phyloP scores from a whole-genome alignment of 2,888 invertebrate genomes.

The Rhyacophila evoluta region DNA sequence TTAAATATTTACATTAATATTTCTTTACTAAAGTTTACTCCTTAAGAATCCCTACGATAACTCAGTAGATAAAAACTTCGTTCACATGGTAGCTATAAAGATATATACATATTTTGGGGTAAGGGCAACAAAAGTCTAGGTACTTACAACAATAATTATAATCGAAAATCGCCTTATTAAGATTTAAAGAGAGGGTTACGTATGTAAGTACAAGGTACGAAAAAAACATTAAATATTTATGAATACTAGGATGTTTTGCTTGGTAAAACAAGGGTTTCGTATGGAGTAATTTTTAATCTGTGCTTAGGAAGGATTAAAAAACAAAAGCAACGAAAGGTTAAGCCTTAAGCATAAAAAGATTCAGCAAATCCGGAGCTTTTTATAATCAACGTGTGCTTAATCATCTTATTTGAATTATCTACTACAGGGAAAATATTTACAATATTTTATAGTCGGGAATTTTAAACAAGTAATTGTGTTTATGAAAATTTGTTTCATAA shows the following conservation, averaged over 20 bases:
- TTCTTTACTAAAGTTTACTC: too few relatives aligned
- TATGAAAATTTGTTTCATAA: too few relatives aligned
- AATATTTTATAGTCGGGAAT: neutral
- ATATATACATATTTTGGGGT: too few relatives aligned
- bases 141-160: neutral
- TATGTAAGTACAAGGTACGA: neutral
- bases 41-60: too few relatives aligned
- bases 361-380: neutral
- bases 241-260: neutral
- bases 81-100: too few relatives aligned
- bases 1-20: too few relatives aligned
- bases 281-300: slow-evolving; percentile 19
- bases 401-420: neutral
- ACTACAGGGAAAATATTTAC: neutral
- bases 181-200: neutral
- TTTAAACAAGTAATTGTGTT: neutral
- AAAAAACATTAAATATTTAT: slow-evolving; percentile 22
- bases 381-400: slow-evolving; percentile 10
- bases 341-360: slow-evolving; percentile 13
- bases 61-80: too few relatives aligned
- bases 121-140: too few relatives aligned
- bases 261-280: slow-evolving; percentile 12
- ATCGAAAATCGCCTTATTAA: neutral
- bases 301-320: slow-evolving; percentile 19
- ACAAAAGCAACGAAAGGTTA: slow-evolving; percentile 19